Conservation (phyloP, 2,888 invertebrate genomes). For the Aelia acuminata region DNA sequence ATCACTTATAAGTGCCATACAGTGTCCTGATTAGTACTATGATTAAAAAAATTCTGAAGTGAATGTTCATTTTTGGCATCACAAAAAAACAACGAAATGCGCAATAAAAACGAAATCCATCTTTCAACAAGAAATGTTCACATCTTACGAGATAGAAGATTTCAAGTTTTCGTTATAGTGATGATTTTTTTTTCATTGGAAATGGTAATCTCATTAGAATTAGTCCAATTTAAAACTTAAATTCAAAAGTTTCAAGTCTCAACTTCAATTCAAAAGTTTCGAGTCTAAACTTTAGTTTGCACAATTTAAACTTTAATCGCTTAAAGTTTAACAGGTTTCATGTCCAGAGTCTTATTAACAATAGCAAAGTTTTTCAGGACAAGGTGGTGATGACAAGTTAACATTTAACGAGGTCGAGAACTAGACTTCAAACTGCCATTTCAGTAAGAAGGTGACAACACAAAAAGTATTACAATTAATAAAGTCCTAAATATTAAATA, state of each 20-base stretch:
- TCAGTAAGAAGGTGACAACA: not conserved
- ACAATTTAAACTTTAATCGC: constrained; percentile 6
- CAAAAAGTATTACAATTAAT: not conserved
- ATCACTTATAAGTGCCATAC: too few relatives aligned
- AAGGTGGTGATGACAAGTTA: not conserved
- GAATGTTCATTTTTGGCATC: too few relatives aligned
- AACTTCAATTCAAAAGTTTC: constrained; percentile 16
- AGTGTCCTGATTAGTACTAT: too few relatives aligned
- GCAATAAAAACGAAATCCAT: too few relatives aligned
- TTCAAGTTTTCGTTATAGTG: not conserved
- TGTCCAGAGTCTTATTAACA: constrained; percentile 19
- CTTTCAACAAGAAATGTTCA: not conserved
- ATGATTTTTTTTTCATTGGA: not conserved
- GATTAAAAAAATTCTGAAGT: too few relatives aligned
- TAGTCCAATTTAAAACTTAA: constrained; percentile 28
- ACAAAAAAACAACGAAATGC: too few relatives aligned
- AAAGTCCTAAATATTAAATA: not conserved
- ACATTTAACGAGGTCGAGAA: not conserved
- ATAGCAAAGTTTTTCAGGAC: not conserved
- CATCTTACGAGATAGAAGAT: not conserved
- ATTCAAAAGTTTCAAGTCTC: not conserved
- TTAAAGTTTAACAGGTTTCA: not conserved
- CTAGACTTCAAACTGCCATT: not conserved
- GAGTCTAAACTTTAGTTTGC: not conserved
- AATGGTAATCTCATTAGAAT: not conserved